phyloP scores from a whole-genome alignment of 1,140 invertebrate genomes.

The Arion vulgaris region DNA sequence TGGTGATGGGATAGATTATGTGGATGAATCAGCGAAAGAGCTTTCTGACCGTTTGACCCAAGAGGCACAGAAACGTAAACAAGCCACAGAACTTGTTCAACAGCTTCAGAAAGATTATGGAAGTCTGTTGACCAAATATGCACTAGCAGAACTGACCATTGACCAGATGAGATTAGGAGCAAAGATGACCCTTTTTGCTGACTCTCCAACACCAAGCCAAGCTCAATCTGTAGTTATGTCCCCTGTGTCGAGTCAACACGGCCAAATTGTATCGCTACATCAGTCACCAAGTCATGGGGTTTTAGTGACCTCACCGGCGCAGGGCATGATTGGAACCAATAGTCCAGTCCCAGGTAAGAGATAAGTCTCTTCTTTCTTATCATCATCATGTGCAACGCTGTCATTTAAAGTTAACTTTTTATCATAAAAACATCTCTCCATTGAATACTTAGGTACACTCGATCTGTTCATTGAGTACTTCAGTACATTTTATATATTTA shows the following conservation, averaged over 20 bases:
- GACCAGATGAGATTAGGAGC: slow-evolving; percentile 71
- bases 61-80: slow-evolving; percentile 62
- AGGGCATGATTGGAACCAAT: neutral
- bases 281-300: slow-evolving; percentile 27
- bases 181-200: slow-evolving; percentile 63
- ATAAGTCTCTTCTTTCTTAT: no score
- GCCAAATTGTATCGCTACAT: slow-evolving; percentile 54
- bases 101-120: slow-evolving; percentile 71
- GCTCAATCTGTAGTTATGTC: slow-evolving; percentile 43
- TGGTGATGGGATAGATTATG: neutral
- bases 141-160: slow-evolving; percentile 71
- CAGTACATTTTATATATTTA: no score
- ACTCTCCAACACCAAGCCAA: slow-evolving; percentile 63
- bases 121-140: slow-evolving; percentile 70
- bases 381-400: no score
- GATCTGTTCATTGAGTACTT: no score
- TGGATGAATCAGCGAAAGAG: slow-evolving; percentile 54
- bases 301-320: neutral
- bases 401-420: no score
- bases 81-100: slow-evolving; percentile 68
- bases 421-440: no score
- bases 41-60: slow-evolving; percentile 61
- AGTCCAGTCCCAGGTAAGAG: slow-evolving; percentile 19
- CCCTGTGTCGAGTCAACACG: slow-evolving; percentile 51
- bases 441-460: no score